Conservation (phyloP, 92 coral and sea anemone genomes). For the Blastomussa wellsi region DNA sequence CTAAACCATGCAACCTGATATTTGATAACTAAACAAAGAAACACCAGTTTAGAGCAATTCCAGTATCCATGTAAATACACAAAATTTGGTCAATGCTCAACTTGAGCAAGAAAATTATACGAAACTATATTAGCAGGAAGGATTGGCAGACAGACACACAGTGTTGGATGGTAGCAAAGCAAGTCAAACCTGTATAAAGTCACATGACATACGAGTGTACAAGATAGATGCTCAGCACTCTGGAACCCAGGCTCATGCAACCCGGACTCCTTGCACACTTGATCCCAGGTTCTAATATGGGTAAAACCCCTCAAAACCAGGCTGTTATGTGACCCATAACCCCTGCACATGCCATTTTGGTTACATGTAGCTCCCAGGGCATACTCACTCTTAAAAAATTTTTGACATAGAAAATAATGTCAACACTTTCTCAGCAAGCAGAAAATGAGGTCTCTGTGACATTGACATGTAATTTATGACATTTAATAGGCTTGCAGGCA, state of each 20-base stretch:
- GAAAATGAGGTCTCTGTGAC: background rate
- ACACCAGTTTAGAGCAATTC: too few relatives aligned
- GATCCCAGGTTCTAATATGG: background rate
- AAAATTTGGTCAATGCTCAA: too few relatives aligned
- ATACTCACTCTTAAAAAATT: too few relatives aligned
- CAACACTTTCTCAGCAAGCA: background rate
- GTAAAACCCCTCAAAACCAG: too few relatives aligned
- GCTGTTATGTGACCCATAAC: too few relatives aligned
- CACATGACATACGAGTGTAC: background rate
- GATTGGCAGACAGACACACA: background rate
- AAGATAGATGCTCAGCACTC: background rate
- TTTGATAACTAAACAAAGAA: too few relatives aligned
- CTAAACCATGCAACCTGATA: too few relatives aligned
- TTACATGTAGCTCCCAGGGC: too few relatives aligned
- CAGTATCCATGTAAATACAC: too few relatives aligned
- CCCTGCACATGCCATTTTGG: too few relatives aligned
- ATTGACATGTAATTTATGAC: background rate
- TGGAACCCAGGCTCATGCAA: background rate
- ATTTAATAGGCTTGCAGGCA: slow-evolving; percentile 74
- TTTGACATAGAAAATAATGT: too few relatives aligned
- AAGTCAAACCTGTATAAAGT: background rate
- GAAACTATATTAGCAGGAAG: background rate
- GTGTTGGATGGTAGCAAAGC: too few relatives aligned
- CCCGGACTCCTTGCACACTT: background rate
- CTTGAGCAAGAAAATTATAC: background rate